phyloP scores from a whole-genome alignment of 2,888 invertebrate genomes.

The Melipona beecheii region DNA sequence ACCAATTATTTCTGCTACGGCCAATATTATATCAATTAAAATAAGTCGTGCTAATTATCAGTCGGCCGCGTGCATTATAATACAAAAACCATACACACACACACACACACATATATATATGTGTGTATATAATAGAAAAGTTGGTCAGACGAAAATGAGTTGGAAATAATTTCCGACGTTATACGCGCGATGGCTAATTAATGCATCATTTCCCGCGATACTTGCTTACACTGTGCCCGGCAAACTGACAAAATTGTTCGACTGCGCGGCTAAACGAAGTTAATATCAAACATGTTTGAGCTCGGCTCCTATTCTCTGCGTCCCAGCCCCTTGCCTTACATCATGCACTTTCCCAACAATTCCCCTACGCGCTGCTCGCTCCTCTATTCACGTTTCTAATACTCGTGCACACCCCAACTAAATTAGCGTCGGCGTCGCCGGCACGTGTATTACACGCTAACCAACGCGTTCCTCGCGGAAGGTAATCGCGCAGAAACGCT shows the following conservation, averaged over 20 bases:
- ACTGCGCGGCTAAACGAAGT: conserved; percentile 57
- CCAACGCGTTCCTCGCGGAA: conserved; percentile 20
- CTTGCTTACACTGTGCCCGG: conserved; percentile 34
- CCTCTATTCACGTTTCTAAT: conserved; percentile 51
- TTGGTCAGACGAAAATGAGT: conserved; percentile 31
- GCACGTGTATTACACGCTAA: conserved; percentile 37
- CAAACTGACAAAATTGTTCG: conserved; percentile 64
- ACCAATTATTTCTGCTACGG: background rate
- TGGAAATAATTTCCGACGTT: conserved; percentile 40
- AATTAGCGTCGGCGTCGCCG: conserved; percentile 47
- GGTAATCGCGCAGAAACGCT: conserved; percentile 52
- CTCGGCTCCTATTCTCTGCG: conserved; percentile 32
- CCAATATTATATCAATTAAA: conserved; percentile 1
- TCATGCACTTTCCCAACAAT: conserved; percentile 56
- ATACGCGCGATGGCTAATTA: conserved; percentile 47
- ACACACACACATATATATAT: background rate
- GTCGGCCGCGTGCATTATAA: background rate
- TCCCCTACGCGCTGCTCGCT: conserved; percentile 41
- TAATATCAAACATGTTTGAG: conserved; percentile 64
- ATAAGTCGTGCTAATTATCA: background rate
- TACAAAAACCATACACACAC: background rate
- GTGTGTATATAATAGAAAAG: background rate
- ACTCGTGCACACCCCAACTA: conserved; percentile 32
- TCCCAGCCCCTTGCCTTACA: background rate
- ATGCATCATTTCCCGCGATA: conserved; percentile 59